phyloP scores from a whole-genome alignment of 2,888 invertebrate genomes.

The Agrilus biguttatus region DNA sequence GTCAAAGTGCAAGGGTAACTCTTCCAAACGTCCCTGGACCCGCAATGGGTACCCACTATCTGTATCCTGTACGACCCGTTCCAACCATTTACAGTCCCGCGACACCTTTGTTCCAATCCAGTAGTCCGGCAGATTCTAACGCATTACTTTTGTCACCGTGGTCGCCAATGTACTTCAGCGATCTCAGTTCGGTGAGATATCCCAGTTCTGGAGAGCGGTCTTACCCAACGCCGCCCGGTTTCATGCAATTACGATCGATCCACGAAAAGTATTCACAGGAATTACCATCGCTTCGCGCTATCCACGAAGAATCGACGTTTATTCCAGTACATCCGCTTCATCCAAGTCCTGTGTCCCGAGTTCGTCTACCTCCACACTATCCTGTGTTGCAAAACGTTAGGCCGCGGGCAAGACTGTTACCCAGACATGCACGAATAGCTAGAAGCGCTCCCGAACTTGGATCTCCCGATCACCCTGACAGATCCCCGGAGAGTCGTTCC shows the following conservation, averaged over 20 bases:
- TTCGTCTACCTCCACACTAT: slow-evolving; percentile 20
- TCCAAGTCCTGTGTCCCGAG: slow-evolving; percentile 39
- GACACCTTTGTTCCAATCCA: slow-evolving; percentile 45
- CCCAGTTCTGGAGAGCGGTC: slow-evolving; percentile 69
- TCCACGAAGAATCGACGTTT: slow-evolving; percentile 56
- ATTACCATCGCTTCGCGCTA: slow-evolving; percentile 53
- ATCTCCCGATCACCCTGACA: slow-evolving; percentile 52
- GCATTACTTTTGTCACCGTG: slow-evolving; percentile 45
- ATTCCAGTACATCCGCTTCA: slow-evolving; percentile 48
- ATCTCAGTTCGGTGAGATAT: slow-evolving; percentile 73
- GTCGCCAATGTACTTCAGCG: slow-evolving; percentile 66
- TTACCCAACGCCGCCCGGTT: slow-evolving; percentile 60
- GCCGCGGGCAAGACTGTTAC: slow-evolving; percentile 49
- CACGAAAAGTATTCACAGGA: slow-evolving; percentile 59
- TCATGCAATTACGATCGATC: slow-evolving; percentile 46
- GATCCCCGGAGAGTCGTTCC: slow-evolving; percentile 76
- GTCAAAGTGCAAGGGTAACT: slow-evolving; percentile 34
- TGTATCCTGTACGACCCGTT: slow-evolving; percentile 26
- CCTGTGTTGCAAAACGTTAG: slow-evolving; percentile 27
- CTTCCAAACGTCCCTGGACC: slow-evolving; percentile 18
- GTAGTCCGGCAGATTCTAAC: slow-evolving; percentile 51
- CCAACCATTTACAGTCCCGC: slow-evolving; percentile 29
- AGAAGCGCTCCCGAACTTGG: slow-evolving; percentile 52
- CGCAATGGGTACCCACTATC: slow-evolving; percentile 19
- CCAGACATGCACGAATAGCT: slow-evolving; percentile 49